Percentiles rank a stretch among this genome's conserved stretches.
phyloP scores from a whole-genome alignment of 2,797 vertebrate genomes.

The Pangasius macronema region DNA sequence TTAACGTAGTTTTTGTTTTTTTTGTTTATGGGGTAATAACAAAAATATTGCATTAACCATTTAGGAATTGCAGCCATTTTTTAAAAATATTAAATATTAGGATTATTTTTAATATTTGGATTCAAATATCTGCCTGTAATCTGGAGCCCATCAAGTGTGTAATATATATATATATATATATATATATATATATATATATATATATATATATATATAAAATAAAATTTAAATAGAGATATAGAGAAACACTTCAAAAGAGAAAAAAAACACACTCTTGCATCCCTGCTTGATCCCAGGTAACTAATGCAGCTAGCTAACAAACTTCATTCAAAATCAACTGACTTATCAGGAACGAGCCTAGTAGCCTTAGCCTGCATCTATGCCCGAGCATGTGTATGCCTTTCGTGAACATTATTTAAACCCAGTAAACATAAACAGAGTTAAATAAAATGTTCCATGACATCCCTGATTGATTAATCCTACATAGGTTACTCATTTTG shows the following conservation, averaged over 20 bases:
- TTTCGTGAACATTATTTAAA: neutral
- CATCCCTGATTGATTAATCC: neutral
- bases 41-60: no score
- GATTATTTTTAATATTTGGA: no score
- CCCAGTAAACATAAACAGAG: neutral
- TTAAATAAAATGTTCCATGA: neutral
- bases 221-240: neutral
- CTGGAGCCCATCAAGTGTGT: no score
- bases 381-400: neutral
- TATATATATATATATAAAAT: no score
- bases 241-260: neutral
- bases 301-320: neutral
- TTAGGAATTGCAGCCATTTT: no score
- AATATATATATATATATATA: no score
- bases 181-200: no score
- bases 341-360: neutral
- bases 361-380: neutral
- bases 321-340: neutral
- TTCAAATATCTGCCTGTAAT: no score
- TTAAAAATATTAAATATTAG: no score
- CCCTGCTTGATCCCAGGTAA: neutral
- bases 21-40: no score
- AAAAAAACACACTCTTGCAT: neutral
- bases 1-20: no score
- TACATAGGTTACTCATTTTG: neutral